phyloP scores from a whole-genome alignment of 2,888 invertebrate genomes.

The Unio delphinus region DNA sequence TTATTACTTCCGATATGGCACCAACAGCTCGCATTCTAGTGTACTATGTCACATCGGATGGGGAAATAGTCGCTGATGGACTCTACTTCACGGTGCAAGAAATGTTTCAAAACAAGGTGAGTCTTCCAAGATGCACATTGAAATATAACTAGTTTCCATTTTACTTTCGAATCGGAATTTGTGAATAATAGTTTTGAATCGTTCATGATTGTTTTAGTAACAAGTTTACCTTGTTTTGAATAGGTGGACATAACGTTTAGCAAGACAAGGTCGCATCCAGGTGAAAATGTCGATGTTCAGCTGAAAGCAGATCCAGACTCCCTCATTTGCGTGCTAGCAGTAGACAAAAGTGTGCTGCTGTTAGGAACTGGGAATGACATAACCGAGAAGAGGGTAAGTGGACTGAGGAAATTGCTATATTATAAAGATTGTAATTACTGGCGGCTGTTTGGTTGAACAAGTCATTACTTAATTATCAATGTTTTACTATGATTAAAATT shows the following conservation, averaged over 20 bases:
- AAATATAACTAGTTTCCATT: too few relatives aligned
- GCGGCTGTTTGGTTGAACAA: too few relatives aligned
- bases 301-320: constrained; percentile 89
- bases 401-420: neutral
- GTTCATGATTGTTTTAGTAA: too few relatives aligned
- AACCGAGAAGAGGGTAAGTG: constrained; percentile 72
- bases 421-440: too few relatives aligned
- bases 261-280: constrained; percentile 79
- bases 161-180: too few relatives aligned
- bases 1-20: constrained; percentile 74
- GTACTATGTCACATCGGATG: constrained; percentile 76
- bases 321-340: constrained; percentile 87
- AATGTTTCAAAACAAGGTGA: constrained; percentile 79
- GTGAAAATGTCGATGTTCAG: constrained; percentile 81
- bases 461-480: too few relatives aligned
- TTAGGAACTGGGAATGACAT: constrained; percentile 83
- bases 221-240: neutral
- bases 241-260: constrained; percentile 76
- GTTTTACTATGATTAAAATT: too few relatives aligned
- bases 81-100: constrained; percentile 84
- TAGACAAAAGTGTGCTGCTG: constrained; percentile 86
- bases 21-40: constrained; percentile 86
- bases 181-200: too few relatives aligned
- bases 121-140: neutral
- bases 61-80: constrained; percentile 79